Conservation (phyloP, 1,140 invertebrate species). For the Antheraea pernyi region DNA sequence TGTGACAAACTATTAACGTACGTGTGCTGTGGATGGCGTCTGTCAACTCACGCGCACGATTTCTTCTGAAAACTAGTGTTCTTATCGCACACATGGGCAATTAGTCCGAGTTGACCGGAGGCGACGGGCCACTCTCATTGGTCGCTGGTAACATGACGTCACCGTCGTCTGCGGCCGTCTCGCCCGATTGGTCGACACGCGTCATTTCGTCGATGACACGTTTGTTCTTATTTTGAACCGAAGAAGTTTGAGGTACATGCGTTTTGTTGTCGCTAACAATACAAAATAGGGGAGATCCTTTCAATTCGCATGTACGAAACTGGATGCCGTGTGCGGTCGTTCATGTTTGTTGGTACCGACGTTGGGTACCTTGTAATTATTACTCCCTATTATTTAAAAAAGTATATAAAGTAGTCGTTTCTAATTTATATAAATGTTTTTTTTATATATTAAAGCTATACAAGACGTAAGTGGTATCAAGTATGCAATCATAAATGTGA, state of each 20-base stretch:
- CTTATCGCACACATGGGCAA: slow-evolving; percentile 74
- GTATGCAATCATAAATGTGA: too few relatives aligned
- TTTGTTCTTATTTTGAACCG: slow-evolving; percentile 76
- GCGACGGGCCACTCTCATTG: slow-evolving; percentile 64
- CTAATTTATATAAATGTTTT: neutral
- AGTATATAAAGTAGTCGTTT: neutral
- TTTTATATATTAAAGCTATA: too few relatives aligned
- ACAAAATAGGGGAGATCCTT: slow-evolving; percentile 24
- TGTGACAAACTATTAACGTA: neutral
- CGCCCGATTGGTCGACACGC: slow-evolving; percentile 76
- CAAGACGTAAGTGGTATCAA: too few relatives aligned
- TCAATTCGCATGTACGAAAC: slow-evolving; percentile 39
- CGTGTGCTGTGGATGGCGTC: slow-evolving; percentile 21
- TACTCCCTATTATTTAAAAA: neutral
- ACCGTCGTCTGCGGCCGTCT: slow-evolving; percentile 69
- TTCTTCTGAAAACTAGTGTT: slow-evolving; percentile 67
- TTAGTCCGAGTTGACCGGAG: slow-evolving; percentile 77
- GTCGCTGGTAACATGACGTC: slow-evolving; percentile 65
- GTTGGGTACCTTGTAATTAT: neutral
- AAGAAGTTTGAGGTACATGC: slow-evolving; percentile 63
- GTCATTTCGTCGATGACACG: slow-evolving; percentile 77
- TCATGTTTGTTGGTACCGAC: slow-evolving; percentile 12
- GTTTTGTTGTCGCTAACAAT: slow-evolving; percentile 61
- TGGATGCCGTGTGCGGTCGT: slow-evolving; percentile 29
- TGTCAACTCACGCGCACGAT: slow-evolving; percentile 59